Percentiles rank a stretch among this genome's conserved stretches.
Conservation (phyloP, 2,797 vertebrate genomes). For the Centropyge bicolor region DNA sequence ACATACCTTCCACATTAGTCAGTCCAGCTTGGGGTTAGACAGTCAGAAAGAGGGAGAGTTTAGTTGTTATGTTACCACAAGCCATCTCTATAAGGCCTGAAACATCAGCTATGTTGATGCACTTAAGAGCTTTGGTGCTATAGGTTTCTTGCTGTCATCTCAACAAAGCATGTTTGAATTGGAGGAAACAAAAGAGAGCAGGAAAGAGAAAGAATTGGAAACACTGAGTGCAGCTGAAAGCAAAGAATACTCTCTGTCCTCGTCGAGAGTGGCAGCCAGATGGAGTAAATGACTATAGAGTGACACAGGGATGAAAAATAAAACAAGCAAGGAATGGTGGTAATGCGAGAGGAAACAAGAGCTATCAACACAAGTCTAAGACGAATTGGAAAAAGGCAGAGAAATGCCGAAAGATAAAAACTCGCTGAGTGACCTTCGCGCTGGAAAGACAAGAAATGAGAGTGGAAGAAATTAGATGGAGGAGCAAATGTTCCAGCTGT, state of each 20-base stretch:
- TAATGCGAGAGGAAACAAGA: not conserved
- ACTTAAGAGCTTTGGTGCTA: not conserved
- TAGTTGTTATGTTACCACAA: conserved; percentile 54
- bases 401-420: conserved; percentile 31
- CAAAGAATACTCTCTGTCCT: conserved; percentile 13
- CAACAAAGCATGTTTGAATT: conserved; percentile 19
- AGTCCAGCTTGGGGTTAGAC: conserved; percentile 71
- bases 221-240: conserved; percentile 19
- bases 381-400: not conserved
- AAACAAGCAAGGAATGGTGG: conserved; percentile 11
- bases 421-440: conserved; percentile 29
- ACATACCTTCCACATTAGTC: conserved; percentile 88
- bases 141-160: conserved; percentile 9
- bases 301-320: not conserved
- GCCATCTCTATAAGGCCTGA: conserved; percentile 37
- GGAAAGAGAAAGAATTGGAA: conserved; percentile 7
- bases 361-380: conserved; percentile 10
- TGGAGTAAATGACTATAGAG: conserved; percentile 8
- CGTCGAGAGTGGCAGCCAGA: conserved; percentile 1
- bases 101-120: conserved; percentile 29
- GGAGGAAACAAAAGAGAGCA: conserved; percentile 10
- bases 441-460: conserved; percentile 50
- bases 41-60: conserved; percentile 62
- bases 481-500: conserved; percentile 61
- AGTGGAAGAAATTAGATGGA: conserved; percentile 58